Conservation (phyloP, 2,797 vertebrate genomes). For the Amazonetta brasiliensis region DNA sequence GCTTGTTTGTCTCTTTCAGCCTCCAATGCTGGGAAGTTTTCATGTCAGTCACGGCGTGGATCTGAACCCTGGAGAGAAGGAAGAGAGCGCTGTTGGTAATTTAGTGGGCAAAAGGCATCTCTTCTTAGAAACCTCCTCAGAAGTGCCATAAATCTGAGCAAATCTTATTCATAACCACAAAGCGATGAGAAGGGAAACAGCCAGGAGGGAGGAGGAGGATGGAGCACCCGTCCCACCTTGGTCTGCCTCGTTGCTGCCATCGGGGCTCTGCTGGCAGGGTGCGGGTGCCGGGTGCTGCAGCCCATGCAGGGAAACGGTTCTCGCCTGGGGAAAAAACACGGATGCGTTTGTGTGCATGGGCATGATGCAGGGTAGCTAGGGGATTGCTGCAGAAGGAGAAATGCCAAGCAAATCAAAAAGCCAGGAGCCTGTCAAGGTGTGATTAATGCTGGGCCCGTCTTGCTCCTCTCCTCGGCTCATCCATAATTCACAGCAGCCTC, state of each 20-base stretch:
- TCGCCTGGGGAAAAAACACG: neutral
- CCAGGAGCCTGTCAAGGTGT: neutral
- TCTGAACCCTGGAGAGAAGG: constrained; percentile 17
- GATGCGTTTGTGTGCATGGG: no score
- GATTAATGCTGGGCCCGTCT: neutral
- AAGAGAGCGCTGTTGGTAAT: neutral
- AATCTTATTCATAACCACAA: neutral
- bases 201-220: neutral
- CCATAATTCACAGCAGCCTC: neutral
- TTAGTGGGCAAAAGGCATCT: neutral
- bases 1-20: constrained; percentile 7
- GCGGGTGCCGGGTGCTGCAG: neutral
- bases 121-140: neutral
- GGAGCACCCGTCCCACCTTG: neutral
- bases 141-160: neutral
- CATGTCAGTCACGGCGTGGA: neutral
- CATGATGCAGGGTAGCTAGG: neutral
- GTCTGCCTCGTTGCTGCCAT: neutral
- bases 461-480: neutral
- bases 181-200: accelerated
- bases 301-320: neutral
- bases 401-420: neutral
- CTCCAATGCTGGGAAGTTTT: neutral
- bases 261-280: neutral
- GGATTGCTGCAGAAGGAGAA: neutral